Evolutionary conservation across 2,888 invertebrate species (phyloP), one percentile per base, ranked within the genome.

Genomic region (Cheiracanthium punctorium): DNA sequence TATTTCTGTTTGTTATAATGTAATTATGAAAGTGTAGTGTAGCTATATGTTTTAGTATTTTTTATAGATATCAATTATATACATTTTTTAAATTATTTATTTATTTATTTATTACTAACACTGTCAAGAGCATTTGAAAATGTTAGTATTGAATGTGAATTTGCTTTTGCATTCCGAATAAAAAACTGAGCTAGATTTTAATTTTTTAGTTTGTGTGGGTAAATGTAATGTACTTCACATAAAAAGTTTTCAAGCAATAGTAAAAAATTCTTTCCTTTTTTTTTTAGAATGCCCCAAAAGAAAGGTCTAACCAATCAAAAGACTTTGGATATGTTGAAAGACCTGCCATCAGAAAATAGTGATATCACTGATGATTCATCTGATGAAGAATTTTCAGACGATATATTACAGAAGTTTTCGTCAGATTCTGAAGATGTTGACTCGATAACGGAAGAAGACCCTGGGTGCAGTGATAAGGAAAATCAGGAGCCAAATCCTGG

Each of bases 351-450:
- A 67, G 76, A 76, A 76, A 76, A 67, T 37, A 76, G 76, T 43
- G 76, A 76, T 76, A 67, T 37, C 41, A 65, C 41, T 67, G 67
- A 76, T 76, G 76, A 76, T 76, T 76, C 76, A 33, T 76, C 76
- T 65, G 76, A 67, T 76, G 76, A 76, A 65, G 76, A 76, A 76
- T 37, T 67, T 67, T 67, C 76, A 76, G 43, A 37, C 65, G 67
- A 67, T 67, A 76, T 67, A 67, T 67, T 76, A 41, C 43, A 67
- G 76, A 67, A 76, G 76, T 76, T 76, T 76, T 76, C 76, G 41
- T 76, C 76, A 76, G 65, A 76, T 76, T 76, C 76, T 76, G 76
- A 76, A 76, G 65, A 76, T 33, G 76, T 65, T 24, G 65, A 65
- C 30, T n/a, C 4, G 41, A 65, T 65, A 65, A 76, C 28, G 37